Evolutionary conservation across 2,888 invertebrate genomes (phyloP), one percentile per base, ranked within the genome.

Genomic region (Rhogogaster chlorosoma): DNA sequence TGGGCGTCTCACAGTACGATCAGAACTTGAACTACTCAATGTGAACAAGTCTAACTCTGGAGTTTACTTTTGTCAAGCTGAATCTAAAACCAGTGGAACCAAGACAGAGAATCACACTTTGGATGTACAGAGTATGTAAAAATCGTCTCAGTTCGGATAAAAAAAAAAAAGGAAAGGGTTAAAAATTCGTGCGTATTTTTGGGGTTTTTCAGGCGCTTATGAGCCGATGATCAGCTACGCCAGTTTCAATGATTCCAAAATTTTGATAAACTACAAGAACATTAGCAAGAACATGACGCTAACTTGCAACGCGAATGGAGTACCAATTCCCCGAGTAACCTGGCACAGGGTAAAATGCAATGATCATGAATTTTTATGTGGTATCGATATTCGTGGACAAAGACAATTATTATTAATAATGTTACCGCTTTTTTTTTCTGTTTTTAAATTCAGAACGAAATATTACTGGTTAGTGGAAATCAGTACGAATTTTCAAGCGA

Each of bases 291-390:
- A 15, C 22, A 18, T 77, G 38, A 89, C 93, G 77, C 93, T 96
- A 29, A 93, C 92, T 49, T 96, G 97, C 86, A 91, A 93, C 61
- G 95, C 94, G 0, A 90, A 90, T 57, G 96, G 95, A 3, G 94
- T 96, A 53, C 97, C 97, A 0, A 94, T 94, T 77, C 97, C 97
- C 0, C 91, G 87, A 0, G 94, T 97, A 0, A 92, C 91, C 0
- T 98, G 98, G 98, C 95, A 93, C 87, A 97, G 96, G 95, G 97
- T 96, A 94, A 91, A 90, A 61, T n/a, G 32, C 18, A 32, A 15
- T 32, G 18, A 6, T 67, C 0, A 32, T 15, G 18, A 29, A 67
- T 67, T 61, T 26, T n/a, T 5, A 67, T 18, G 12, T 32, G 67
- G 32, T n/a, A 6, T 70, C 18, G 10, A 42, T 38, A 22, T 12